Evolutionary conservation across 2,797 vertebrate genomes (phyloP), one percentile per base, ranked within the genome.

Genomic region (Synanceia verrucosa): DNA sequence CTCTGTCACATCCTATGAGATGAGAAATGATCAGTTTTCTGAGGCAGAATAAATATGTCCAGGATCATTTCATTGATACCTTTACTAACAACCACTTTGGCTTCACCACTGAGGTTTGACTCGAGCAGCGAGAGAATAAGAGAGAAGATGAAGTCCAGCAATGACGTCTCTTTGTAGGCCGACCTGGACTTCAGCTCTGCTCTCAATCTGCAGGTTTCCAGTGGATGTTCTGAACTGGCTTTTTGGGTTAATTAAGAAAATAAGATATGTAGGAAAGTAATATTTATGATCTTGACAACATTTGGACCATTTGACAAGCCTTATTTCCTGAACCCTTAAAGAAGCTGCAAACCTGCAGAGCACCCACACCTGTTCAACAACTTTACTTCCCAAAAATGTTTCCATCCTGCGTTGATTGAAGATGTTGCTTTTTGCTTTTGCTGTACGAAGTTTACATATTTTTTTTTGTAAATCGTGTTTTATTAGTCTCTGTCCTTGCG

Each of bases 381-480:
- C n/a, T n/a, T 3, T 2, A 2, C 26, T 47, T 19, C 46, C 47
- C 56, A 57, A 6, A 65, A 75, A 73, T 0, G 12, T 36, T n/a
- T 79, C 64, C 26, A 39, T 53, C 59, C 51, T 53, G 73, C 66
- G 68, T 73, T 36, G 41, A 60, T 23, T 71, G 64, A 78, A 52
- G 52, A 21, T 39, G 64, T 80, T 12, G 43, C 44, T 73, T 76
- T 66, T 80, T 12, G 43, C 44, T 73, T 76, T 59, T 56, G 37
- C 46, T 70, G 69, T 62, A 58, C 78, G 78, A 89, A 71, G 71
- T 75, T 91, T 91, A 92, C 91, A 90, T 86, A 14, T 12, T 13
- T 16, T 26, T 37, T 67, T 81, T 65, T 81, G 60, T 78, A 75
- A 75, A 65, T 78, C 1, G 64, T 56, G 50, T 82, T 85, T 70